Evolutionary conservation across 2,113 vertebrate genomes (phyloP), one percentile per base, ranked within the genome.

Genomic region (Xenus cinereus): DNA sequence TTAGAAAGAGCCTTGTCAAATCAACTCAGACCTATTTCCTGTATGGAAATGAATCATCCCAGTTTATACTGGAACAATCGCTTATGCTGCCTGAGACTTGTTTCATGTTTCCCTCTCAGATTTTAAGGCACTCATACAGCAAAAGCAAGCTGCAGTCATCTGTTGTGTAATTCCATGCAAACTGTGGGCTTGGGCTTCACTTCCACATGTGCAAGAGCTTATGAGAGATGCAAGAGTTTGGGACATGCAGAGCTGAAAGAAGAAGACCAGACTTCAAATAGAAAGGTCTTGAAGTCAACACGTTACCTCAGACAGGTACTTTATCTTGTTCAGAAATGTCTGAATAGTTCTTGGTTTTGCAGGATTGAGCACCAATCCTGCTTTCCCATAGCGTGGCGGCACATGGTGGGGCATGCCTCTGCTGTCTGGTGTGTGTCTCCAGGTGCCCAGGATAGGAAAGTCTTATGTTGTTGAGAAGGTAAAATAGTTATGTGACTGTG

Each of bases 31-130:
- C 26, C 57, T 64, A 62, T 79, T 86, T 12, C 27, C 57, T 76
- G 69, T 54, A 67, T 76, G 51, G 68, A 92, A 94, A 78, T 76
- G 12, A 74, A 73, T 80, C 41, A 71, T 71, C 62, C 33, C 76
- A 85, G 64, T 87, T 97, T 95, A 73, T 64, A 73, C 50, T 78
- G 94, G 86, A 96, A 81, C 28, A 87, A 83, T 32, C 6, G 4
- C 8, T 19, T 66, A 14, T 62, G 71, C 48, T 84, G 79, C 80
- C 92, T 73, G 75, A 92, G n/a, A 59, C 59, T 63, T 73, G 39
- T 50, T 73, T 66, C 60, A 48, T 76, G 51, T 88, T 84, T 68
- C 60, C 8, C 16, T 56, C 30, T 33, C 27, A 53, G 27, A 59
- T 93, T 78, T 95, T 76, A 81, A 63, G 69, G 56, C 14, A 28